These are phyloP conservation scores for Macroteleia sp. DNA, from an alignment of 2,888 invertebrate genomes.

Conservation along the genomic window DNA sequence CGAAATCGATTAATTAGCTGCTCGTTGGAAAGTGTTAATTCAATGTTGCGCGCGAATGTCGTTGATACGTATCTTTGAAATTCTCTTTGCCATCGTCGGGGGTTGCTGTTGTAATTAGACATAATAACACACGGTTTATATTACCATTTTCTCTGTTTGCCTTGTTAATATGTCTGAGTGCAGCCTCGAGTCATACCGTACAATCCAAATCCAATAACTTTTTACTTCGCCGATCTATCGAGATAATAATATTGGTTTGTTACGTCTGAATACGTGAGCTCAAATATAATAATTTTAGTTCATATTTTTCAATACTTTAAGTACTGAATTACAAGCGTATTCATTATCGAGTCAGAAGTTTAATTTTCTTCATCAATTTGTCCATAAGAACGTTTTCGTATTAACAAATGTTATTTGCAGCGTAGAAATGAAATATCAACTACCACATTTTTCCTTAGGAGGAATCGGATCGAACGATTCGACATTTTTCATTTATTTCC, in stretches of 20 bases:
- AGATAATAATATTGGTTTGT: slow-evolving; percentile 37
- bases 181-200: slow-evolving; percentile 18
- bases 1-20: slow-evolving; percentile 75
- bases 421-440: no score
- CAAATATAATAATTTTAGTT: slow-evolving; percentile 10
- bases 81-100: slow-evolving; percentile 65
- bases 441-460: no score
- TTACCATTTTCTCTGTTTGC: slow-evolving; percentile 68
- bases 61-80: slow-evolving; percentile 79
- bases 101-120: slow-evolving; percentile 72
- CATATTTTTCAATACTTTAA: slow-evolving; percentile 1
- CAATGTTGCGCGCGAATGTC: slow-evolving; percentile 75
- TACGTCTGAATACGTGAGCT: slow-evolving; percentile 15
- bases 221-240: slow-evolving; percentile 14
- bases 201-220: slow-evolving; percentile 40
- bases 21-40: slow-evolving; percentile 76
- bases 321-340: slow-evolving; percentile 19
- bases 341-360: slow-evolving; percentile 8
- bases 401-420: no score
- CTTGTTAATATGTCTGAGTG: slow-evolving; percentile 68
- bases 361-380: neutral
- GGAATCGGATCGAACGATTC: neutral
- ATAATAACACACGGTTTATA: slow-evolving; percentile 67
- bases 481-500: slow-evolving; percentile 1
- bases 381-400: neutral